Conservation (phyloP, 2,797 vertebrate genomes). For the Acestrorhynchus altus region DNA sequence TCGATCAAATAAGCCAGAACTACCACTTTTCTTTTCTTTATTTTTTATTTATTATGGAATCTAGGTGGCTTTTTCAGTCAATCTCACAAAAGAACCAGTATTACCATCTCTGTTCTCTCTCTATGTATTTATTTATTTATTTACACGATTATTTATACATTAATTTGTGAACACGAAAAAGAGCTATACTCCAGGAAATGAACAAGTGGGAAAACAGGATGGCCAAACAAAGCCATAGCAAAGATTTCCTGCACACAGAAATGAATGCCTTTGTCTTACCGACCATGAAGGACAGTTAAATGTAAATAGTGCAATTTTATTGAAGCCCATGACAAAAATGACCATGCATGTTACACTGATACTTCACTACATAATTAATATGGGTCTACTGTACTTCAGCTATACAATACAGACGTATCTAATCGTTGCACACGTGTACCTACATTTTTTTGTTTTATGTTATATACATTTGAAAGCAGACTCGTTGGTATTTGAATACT, state of each 20-base stretch:
- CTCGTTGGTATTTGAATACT: conserved; percentile 26
- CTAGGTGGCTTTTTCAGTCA: background rate
- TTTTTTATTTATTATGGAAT: background rate
- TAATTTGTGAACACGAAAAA: conserved; percentile 23
- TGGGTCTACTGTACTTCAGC: conserved; percentile 35
- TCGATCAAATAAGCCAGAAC: background rate
- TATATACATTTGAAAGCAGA: conserved; percentile 20
- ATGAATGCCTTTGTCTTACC: conserved; percentile 36
- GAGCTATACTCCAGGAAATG: background rate
- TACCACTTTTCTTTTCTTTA: background rate
- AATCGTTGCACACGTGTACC: conserved; percentile 35
- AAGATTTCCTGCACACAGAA: conserved; percentile 10
- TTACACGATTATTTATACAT: background rate
- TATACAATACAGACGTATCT: conserved; percentile 34
- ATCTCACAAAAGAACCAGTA: conserved; percentile 7
- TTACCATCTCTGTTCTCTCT: conserved; percentile 21
- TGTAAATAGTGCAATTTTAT: conserved; percentile 52
- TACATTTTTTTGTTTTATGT: conserved; percentile 19
- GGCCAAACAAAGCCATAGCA: conserved; percentile 17
- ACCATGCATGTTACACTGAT: conserved; percentile 54
- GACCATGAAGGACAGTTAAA: conserved; percentile 35
- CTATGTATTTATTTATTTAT: conserved; percentile 22
- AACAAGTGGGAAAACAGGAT: background rate
- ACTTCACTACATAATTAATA: conserved; percentile 33
- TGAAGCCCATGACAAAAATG: conserved; percentile 61